Conservation (phyloP, 2,113 vertebrate genomes). For the Artemisiospiza belli region DNA sequence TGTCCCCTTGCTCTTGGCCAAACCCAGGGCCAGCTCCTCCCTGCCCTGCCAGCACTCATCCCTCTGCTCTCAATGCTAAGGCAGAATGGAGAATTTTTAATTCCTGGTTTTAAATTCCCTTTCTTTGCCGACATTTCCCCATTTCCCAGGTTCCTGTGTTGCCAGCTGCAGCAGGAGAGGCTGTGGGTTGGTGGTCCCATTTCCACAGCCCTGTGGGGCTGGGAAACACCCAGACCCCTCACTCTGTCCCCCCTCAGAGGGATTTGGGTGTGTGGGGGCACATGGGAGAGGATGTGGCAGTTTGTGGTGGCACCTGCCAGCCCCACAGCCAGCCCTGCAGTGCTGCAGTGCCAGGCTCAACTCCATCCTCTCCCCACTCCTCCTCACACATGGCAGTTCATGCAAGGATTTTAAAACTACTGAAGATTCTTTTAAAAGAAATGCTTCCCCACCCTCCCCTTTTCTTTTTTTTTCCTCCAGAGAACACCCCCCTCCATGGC, state of each 20-base stretch:
- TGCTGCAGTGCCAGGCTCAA: not conserved
- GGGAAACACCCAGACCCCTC: not conserved
- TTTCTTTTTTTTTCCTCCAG: not conserved
- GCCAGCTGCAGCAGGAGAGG: not conserved
- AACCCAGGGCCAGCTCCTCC: not conserved
- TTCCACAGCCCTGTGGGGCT: accelerated
- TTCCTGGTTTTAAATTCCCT: accelerated
- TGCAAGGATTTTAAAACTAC: not conserved
- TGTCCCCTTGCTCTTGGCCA: accelerated
- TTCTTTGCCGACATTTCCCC: accelerated
- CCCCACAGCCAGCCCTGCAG: accelerated
- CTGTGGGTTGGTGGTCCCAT: not conserved
- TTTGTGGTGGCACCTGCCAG: not conserved
- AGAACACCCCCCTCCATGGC: not conserved
- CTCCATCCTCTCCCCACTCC: not conserved
- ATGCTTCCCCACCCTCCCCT: not conserved
- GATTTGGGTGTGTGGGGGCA: accelerated
- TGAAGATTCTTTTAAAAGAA: not conserved
- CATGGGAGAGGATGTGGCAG: accelerated
- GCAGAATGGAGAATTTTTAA: not conserved
- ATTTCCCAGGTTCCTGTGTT: accelerated
- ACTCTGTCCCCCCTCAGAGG: accelerated
- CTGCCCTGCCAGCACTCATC: accelerated
- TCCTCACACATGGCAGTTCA: not conserved
- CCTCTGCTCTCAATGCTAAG: not conserved